A percentile compares a stretch with the other conserved stretches of the same genome.
phyloP scores from a whole-genome alignment of 2,797 vertebrate genomes.

The Amazona ochrocephala region DNA sequence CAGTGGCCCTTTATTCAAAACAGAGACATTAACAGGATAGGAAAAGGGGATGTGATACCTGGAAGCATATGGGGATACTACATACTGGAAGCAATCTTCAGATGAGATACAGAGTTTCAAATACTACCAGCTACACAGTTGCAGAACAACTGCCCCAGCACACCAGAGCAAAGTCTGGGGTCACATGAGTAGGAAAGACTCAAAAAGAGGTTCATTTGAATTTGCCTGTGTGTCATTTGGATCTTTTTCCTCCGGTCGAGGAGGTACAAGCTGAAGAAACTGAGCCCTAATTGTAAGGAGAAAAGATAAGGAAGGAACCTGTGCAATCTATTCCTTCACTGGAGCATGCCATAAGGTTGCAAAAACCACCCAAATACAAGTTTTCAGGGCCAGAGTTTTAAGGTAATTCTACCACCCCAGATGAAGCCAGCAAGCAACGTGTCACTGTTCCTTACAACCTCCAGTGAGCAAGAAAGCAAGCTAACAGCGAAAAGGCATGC shows the following conservation, averaged over 20 bases:
- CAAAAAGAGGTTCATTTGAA: background rate
- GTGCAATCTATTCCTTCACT: background rate
- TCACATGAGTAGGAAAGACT: background rate
- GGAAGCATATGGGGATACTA: background rate
- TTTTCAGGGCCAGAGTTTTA: background rate
- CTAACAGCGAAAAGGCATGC: background rate
- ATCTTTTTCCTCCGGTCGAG: background rate
- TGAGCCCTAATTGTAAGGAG: background rate
- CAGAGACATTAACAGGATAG: background rate
- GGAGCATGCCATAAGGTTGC: background rate
- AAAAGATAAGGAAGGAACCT: background rate
- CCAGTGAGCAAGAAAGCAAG: background rate
- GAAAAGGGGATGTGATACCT: background rate
- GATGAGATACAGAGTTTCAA: background rate
- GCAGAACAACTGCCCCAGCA: background rate
- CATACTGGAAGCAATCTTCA: background rate
- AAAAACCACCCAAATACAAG: background rate
- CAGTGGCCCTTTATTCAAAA: background rate
- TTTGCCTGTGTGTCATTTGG: background rate
- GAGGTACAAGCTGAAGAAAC: background rate
- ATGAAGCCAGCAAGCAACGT: background rate
- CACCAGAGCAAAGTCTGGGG: background rate
- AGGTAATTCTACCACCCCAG: background rate
- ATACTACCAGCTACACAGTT: background rate
- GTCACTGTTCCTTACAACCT: background rate